Evolutionary conservation across 2,888 invertebrate species (phyloP), one percentile per base, ranked within the genome.

Genomic region (Amblyjoppa fuscipennis): DNA sequence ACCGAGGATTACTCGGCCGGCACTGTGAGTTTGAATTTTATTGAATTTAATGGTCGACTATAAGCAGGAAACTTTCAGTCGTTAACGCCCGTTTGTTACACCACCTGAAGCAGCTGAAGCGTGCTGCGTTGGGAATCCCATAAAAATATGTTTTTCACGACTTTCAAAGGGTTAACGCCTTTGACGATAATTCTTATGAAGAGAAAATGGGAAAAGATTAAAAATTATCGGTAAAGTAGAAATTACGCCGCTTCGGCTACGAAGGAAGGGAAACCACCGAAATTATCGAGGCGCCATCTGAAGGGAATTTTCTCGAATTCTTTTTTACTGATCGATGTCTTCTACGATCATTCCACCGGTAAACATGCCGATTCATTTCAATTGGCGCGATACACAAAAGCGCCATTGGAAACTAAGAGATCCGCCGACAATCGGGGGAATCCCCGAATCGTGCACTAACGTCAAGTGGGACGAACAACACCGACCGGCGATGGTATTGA

Each of bases 401-500:
- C 7, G 2, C 13, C 4, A 4, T 28, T 59, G 13, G n/a, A 34
- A 16, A 34, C n/a, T 5, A 34, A 28, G 6, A 45, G 34, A 64
- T 13, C 3, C 3, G 28, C 25, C 25, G 28, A 1, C 11, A 13
- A 59, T 59, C 28, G 59, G 25, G 45, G 64, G 16, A 64, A 64
- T n/a, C 16, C 31, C 34, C 64, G 34, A 34, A 64, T 11, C 64
- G 64, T 6, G 2, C 5, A 64, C 31, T 34, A 34, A 31, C 64
- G 64, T 34, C 64, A n/a, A 34, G 64, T 64, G 7, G 34, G 31
- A 64, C 34, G n/a, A 1, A n/a, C 38, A 9, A 68, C 53, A 45
- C 25, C 61, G 56, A 51, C 49, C 34, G 38, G 51, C 68, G 51
- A 68, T 59, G 28, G 66, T 41, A 13, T 41, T 31, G 71, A 31